These are phyloP conservation scores for Dicrostonyx torquatus DNA, from an alignment of 2,797 vertebrate genomes.

Conservation along the genomic window DNA sequence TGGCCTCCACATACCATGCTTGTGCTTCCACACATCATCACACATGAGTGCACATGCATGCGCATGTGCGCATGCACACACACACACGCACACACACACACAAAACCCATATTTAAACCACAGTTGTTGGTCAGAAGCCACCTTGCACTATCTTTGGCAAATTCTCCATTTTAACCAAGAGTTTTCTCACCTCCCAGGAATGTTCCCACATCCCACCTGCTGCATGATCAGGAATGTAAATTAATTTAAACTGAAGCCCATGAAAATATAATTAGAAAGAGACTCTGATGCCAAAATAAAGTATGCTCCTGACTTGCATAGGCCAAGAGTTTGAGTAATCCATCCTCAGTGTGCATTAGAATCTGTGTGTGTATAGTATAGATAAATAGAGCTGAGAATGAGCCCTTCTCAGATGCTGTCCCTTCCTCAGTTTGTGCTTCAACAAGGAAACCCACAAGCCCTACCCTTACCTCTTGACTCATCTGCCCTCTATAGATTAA, in stretches of 20 bases:
- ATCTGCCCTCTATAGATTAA: background rate
- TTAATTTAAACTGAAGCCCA: constrained; percentile 60
- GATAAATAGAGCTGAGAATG: constrained; percentile 16
- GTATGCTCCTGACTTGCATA: constrained; percentile 60
- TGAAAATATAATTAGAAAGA: constrained; percentile 74
- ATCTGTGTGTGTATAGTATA: constrained; percentile 48
- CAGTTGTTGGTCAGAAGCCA: background rate
- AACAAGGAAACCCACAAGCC: background rate
- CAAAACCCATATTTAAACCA: background rate
- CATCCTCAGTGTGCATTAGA: constrained; percentile 22
- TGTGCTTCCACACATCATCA: background rate
- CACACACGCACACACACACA: background rate
- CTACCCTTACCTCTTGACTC: background rate
- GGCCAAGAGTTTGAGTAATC: constrained; percentile 59
- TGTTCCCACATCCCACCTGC: background rate
- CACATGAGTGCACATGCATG: too few relatives aligned
- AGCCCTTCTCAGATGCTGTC: background rate
- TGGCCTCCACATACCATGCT: background rate
- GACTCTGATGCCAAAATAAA: constrained; percentile 70
- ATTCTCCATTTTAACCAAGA: background rate
- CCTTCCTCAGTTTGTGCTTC: background rate
- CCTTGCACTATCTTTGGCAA: background rate
- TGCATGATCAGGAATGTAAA: constrained; percentile 53
- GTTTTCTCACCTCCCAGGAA: background rate
- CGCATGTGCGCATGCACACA: too few relatives aligned